phyloP scores from a whole-genome alignment of 1,140 invertebrate species.

The Megalopta genalis region DNA sequence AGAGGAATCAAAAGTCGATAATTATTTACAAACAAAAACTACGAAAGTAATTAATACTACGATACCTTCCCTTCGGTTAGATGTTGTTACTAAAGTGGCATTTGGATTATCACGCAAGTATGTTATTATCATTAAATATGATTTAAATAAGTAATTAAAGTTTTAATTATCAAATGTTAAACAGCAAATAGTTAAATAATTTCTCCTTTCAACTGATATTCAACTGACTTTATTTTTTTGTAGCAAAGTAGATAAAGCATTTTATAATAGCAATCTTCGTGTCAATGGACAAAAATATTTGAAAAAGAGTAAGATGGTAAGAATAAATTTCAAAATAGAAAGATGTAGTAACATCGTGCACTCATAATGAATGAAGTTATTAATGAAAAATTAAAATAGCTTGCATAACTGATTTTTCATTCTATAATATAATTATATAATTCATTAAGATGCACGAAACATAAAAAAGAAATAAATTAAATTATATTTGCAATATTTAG shows the following conservation, averaged over 20 bases:
- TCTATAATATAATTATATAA: no score
- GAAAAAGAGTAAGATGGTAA: slow-evolving; percentile 83
- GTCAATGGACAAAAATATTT: slow-evolving; percentile 84
- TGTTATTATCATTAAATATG: slow-evolving; percentile 21
- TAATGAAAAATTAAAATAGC: not conserved
- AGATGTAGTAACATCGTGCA: not conserved
- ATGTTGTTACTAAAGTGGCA: slow-evolving; percentile 84
- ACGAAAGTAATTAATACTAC: slow-evolving; percentile 82
- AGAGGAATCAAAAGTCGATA: not conserved
- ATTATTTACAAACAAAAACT: not conserved
- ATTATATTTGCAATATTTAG: slow-evolving; percentile 68
- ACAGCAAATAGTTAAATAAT: not conserved
- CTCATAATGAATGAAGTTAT: not conserved
- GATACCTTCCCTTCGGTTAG: slow-evolving; percentile 83
- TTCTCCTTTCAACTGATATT: no score
- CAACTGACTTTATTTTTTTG: slow-evolving; percentile 37
- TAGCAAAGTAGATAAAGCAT: slow-evolving; percentile 84
- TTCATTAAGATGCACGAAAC: not conserved
- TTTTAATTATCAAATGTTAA: not conserved
- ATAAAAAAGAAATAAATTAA: not conserved
- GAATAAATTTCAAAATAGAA: slow-evolving; percentile 39
- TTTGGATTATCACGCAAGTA: slow-evolving; percentile 84
- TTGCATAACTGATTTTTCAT: no score
- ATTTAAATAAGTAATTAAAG: slow-evolving; percentile 1
- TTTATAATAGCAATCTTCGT: slow-evolving; percentile 85